A percentile compares a stretch with the other conserved stretches of the same genome.
These are phyloP conservation scores for Carposina sasakii DNA, from an alignment of 1,140 invertebrate species.

Conservation along the genomic window DNA sequence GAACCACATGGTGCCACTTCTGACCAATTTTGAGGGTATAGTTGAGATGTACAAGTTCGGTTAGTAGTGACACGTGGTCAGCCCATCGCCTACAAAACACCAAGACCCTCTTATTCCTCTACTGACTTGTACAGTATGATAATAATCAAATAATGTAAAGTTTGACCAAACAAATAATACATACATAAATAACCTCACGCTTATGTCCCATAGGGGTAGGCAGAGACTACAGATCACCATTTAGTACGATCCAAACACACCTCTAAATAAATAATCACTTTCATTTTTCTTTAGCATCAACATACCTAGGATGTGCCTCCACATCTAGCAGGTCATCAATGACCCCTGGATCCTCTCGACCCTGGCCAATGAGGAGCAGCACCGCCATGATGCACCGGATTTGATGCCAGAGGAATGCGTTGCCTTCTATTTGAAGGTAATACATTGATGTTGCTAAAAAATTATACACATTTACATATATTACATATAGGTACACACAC, in stretches of 20 bases:
- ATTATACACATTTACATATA: no score
- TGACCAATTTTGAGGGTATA: no score
- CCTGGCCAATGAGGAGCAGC: slow-evolving; percentile 90
- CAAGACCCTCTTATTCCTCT: no score
- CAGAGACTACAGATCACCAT: background rate
- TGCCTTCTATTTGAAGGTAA: slow-evolving; percentile 86
- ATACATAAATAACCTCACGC: background rate
- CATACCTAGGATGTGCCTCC: slow-evolving; percentile 78
- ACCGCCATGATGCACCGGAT: slow-evolving; percentile 96
- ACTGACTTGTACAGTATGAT: no score
- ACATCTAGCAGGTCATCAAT: slow-evolving; percentile 88
- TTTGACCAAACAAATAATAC: background rate
- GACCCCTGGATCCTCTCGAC: slow-evolving; percentile 82
- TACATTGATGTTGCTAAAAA: slow-evolving; percentile 78
- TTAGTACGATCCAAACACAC: background rate
- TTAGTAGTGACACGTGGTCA: no score
- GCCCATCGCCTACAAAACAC: no score
- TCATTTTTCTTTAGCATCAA: background rate
- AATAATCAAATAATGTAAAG: background rate
- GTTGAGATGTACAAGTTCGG: no score
- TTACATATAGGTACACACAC: no score
- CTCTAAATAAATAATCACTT: background rate
- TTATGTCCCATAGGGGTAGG: background rate
- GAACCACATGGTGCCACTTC: no score
- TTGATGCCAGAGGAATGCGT: slow-evolving; percentile 99